Evolutionary conservation across 2,113 vertebrate species (phyloP), one percentile per base, ranked within the genome.

Genomic region (Vulpes ferrilata): DNA sequence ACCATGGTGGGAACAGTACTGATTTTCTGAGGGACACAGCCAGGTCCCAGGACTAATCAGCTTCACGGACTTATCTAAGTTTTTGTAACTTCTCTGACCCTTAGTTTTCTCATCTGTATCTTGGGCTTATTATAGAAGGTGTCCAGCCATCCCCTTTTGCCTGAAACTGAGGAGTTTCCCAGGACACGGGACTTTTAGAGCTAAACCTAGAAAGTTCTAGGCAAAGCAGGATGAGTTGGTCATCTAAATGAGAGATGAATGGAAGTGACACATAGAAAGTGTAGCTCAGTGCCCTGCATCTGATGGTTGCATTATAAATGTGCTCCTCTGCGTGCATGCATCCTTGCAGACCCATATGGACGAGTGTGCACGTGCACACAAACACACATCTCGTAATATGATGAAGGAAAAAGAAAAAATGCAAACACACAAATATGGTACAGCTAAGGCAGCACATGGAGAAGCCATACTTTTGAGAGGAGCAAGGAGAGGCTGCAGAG

Each of bases 311-410:
- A 73, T 55, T 57, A 8, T 35, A 30, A 48, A 38, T 22, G 7
- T n/a, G 16, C 4, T 35, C 25, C 48, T 62, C 10, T 15, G 22
- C 0, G 1, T 27, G 4, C 35, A 2, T 5, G 17, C 0, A 0
- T 53, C 8, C 38, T 1, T 71, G 85, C 11, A 64, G 48, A 51
- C 2, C 17, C 3, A 69, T 15, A 13, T 1, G 3, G 23, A 23
- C 55, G 2, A 43, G 2, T 43, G 23, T 22, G 55, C 13, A 48
- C 3, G 0, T 2, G 22, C 27, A 15, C 4, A 7, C 74, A n/a
- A 5, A 22, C 38, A 38, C 9, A 5, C 23, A 3, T 17, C n/a
- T 51, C 5, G 0, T n/a, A 38, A 23, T 76, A 51, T 35, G 20
- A 8, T 13, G 51, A 71, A 90, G 43, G 30, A 15, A 25, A 67